These are phyloP conservation scores for Apamea crenata DNA, from an alignment of 2,888 invertebrate species.

Conservation along the genomic window DNA sequence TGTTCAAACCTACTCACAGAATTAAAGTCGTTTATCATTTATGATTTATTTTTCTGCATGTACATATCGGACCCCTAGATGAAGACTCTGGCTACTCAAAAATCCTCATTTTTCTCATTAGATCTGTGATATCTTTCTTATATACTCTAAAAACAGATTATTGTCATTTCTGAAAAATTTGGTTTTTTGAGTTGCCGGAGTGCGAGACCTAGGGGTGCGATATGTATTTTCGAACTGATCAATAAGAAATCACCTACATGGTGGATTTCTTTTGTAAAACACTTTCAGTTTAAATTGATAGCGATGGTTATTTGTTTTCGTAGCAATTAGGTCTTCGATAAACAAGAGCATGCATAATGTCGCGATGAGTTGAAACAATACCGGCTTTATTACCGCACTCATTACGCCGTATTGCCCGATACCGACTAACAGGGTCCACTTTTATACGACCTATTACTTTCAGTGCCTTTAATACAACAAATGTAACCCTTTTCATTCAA, in stretches of 20 bases:
- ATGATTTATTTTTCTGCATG: background rate
- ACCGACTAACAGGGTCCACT: constrained; percentile 11
- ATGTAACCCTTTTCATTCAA: constrained; percentile 42
- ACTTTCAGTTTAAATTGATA: background rate
- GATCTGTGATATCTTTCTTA: too few relatives aligned
- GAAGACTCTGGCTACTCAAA: too few relatives aligned
- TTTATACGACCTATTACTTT: constrained; percentile 32
- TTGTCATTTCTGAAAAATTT: too few relatives aligned
- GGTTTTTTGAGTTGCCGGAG: too few relatives aligned
- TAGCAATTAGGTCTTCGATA: background rate
- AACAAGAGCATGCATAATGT: background rate
- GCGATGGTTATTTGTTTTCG: background rate
- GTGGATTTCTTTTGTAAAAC: background rate
- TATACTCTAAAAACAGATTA: too few relatives aligned
- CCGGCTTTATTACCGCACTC: background rate
- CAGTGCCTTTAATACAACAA: constrained; percentile 23
- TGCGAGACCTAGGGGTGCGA: too few relatives aligned
- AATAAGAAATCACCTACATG: background rate
- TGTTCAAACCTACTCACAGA: background rate
- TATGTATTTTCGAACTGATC: background rate
- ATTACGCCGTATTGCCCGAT: constrained; percentile 20
- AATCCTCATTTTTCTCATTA: too few relatives aligned
- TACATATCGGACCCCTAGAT: too few relatives aligned
- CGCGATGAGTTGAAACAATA: constrained; percentile 7
- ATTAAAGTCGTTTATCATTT: background rate